phyloP scores from a whole-genome alignment of 2,797 vertebrate species.

The Morelia viridis region DNA sequence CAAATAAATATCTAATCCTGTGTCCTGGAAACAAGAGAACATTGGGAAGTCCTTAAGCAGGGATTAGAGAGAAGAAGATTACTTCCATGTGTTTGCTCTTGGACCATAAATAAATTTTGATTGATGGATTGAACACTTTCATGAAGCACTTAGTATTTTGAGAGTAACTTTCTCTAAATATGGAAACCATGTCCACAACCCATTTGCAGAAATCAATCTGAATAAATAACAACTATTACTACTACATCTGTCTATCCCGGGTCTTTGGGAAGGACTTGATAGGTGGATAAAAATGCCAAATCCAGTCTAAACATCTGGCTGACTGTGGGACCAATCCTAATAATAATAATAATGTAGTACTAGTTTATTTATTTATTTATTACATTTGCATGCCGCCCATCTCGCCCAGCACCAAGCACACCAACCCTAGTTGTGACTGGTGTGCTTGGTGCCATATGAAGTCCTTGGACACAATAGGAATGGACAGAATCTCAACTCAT shows the following conservation, averaged over 20 bases:
- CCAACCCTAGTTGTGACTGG: neutral
- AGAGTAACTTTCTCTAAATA: neutral
- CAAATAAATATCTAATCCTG: neutral
- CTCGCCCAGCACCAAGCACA: too few species aligned
- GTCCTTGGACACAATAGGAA: neutral
- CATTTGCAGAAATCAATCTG: neutral
- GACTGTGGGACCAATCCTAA: too few species aligned
- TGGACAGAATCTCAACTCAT: neutral
- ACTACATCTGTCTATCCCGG: too few species aligned
- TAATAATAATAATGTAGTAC: neutral
- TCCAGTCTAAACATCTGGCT: too few species aligned
- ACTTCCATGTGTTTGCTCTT: neutral
- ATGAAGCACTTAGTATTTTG: neutral
- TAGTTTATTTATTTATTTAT: too few species aligned
- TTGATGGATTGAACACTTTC: neutral
- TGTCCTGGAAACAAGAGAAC: neutral
- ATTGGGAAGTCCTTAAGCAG: neutral
- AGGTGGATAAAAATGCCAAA: too few species aligned
- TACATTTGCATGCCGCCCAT: too few species aligned
- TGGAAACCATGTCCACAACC: neutral
- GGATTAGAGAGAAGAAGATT: neutral
- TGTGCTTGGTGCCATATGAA: neutral
- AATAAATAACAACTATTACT: neutral
- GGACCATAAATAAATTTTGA: neutral
- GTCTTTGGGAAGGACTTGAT: too few species aligned